These are phyloP conservation scores for Enteromius viviparus DNA, from an alignment of 2,797 vertebrate species.

Conservation along the genomic window DNA sequence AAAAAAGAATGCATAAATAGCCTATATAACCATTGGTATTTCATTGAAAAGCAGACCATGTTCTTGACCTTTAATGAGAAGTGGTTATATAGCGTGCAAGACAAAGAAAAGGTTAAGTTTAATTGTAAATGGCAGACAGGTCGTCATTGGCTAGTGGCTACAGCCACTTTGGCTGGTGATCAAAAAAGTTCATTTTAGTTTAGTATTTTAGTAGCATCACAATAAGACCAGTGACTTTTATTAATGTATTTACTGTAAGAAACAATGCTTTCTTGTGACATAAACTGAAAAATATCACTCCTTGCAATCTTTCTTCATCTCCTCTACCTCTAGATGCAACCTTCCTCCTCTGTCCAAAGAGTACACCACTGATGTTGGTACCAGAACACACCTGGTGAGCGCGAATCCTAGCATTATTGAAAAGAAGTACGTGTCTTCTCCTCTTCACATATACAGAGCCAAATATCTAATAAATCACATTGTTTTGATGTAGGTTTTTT, in stretches of 20 bases:
- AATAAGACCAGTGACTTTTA: neutral
- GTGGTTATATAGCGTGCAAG: too few relatives aligned
- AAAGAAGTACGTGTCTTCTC: constrained; percentile 82
- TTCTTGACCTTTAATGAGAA: too few relatives aligned
- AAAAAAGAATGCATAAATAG: too few relatives aligned
- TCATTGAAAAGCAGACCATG: too few relatives aligned
- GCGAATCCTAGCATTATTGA: constrained; percentile 98
- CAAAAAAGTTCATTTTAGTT: too few relatives aligned
- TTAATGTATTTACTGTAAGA: neutral
- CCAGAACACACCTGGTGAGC: constrained; percentile 90
- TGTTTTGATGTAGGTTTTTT: neutral
- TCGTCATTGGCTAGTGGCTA: too few relatives aligned
- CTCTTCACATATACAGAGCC: neutral
- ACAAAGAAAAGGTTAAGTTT: too few relatives aligned
- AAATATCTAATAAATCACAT: neutral
- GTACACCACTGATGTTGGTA: constrained; percentile 89
- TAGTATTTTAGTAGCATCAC: neutral
- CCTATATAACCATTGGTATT: too few relatives aligned
- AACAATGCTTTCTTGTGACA: neutral
- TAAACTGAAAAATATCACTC: neutral
- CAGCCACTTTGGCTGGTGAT: too few relatives aligned
- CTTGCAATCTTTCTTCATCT: neutral
- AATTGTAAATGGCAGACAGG: too few relatives aligned
- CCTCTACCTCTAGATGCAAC: constrained; percentile 84
- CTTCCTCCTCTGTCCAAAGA: constrained; percentile 91